phyloP scores from a whole-genome alignment of 2,888 invertebrate species.

The Druceiella hillmani region DNA sequence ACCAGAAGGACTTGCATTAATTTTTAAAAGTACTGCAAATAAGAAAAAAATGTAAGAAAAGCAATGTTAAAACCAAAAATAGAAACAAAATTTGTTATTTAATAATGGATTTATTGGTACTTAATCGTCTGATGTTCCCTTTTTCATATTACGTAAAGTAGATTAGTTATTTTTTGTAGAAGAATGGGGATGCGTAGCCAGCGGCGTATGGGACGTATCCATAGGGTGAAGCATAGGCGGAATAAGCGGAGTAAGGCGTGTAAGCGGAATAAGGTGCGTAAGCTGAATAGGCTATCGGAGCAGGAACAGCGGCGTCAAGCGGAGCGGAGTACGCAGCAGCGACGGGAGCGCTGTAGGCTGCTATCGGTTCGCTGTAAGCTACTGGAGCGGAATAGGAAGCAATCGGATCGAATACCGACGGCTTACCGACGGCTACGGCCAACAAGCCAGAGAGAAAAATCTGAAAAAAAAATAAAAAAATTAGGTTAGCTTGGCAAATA shows the following conservation, averaged over 20 bases:
- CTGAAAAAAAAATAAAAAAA: conserved; percentile 25
- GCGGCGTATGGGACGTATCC: conserved; percentile 19
- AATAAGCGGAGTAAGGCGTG: conserved; percentile 13
- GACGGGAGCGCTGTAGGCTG: conserved; percentile 24
- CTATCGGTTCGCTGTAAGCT: too few relatives aligned
- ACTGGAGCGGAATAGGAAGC: conserved; percentile 26
- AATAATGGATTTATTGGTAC: too few relatives aligned
- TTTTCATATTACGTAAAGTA: too few relatives aligned
- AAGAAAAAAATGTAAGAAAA: too few relatives aligned
- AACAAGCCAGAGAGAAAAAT: conserved; percentile 28
- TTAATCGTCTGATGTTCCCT: too few relatives aligned
- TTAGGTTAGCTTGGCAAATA: background rate
- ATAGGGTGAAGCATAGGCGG: conserved; percentile 24
- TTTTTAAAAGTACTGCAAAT: too few relatives aligned
- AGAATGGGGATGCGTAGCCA: conserved; percentile 16
- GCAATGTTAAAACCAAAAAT: too few relatives aligned
- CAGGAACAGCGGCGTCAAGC: conserved; percentile 8
- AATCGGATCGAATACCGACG: conserved; percentile 29
- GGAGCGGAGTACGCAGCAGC: conserved; percentile 15
- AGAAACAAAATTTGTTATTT: too few relatives aligned
- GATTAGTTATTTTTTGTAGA: conserved; percentile 29
- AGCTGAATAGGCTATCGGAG: too few relatives aligned
- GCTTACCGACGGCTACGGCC: conserved; percentile 30
- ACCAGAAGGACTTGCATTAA: too few relatives aligned
- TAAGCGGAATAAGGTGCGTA: conserved; percentile 10